phyloP scores from a whole-genome alignment of 1,140 invertebrate genomes.

The Tetraneura akinire region DNA sequence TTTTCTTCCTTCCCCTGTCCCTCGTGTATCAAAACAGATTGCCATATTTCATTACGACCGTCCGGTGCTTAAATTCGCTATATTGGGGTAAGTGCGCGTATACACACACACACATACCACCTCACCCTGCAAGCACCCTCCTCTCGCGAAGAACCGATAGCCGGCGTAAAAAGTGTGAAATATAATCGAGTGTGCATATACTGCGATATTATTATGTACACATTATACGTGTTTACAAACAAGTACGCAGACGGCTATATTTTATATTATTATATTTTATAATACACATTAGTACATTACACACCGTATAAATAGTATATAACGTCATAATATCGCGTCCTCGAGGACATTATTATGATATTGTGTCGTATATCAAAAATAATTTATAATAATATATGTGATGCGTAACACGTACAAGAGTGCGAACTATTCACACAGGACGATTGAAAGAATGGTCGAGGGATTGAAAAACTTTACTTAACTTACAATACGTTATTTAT shows the following conservation, averaged over 20 bases:
- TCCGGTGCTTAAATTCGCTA: conserved; percentile 35
- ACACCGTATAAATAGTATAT: not conserved
- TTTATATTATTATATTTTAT: no score
- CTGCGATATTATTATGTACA: no score
- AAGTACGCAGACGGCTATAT: not conserved
- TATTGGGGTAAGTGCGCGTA: not conserved
- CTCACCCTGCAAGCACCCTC: no score
- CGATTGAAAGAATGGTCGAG: conserved; percentile 51
- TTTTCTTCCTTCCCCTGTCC: not conserved
- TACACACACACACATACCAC: no score
- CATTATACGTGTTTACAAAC: no score
- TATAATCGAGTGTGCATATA: conserved; percentile 37
- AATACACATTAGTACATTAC: no score
- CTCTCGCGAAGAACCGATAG: no score
- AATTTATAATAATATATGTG: no score
- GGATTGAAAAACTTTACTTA: conserved; percentile 36
- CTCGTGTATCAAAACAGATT: conserved; percentile 50
- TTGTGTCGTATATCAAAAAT: conserved; percentile 6
- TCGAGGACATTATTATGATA: conserved; percentile 1
- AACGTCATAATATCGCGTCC: not conserved
- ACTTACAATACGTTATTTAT: no score
- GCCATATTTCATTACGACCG: conserved; percentile 51
- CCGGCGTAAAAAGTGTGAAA: conserved; percentile 46
- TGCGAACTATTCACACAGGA: conserved; percentile 48
- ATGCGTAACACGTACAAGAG: not conserved